Conservation (phyloP, 2,797 vertebrate genomes). For the Chaetophractus vellerosus region DNA sequence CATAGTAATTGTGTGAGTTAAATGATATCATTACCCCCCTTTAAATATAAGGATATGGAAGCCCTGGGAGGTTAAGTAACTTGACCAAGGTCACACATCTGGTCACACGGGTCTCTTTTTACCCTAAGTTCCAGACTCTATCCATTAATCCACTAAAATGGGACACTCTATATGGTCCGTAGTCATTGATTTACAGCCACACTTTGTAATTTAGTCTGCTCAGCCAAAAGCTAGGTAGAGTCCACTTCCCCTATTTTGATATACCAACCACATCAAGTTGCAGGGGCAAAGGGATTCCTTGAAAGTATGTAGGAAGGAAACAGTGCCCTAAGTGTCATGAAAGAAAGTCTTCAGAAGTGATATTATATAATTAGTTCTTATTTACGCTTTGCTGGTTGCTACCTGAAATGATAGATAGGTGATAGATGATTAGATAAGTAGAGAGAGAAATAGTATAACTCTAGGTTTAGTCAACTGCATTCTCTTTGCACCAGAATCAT, state of each 20-base stretch:
- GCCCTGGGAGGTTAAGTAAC: not conserved
- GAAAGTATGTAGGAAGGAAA: not conserved
- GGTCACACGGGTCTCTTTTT: not conserved
- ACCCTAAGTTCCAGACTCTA: not conserved
- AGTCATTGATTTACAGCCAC: not conserved
- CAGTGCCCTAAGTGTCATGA: not conserved
- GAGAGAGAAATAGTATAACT: not conserved
- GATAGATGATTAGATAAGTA: not conserved
- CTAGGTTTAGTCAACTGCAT: not conserved
- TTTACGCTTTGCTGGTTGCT: not conserved
- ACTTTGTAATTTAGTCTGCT: not conserved
- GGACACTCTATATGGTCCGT: not conserved
- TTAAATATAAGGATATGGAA: not conserved
- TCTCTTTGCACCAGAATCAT: not conserved
- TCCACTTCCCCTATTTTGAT: not conserved
- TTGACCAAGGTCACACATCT: not conserved
- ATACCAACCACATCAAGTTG: not conserved
- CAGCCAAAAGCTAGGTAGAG: not conserved
- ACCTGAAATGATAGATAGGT: not conserved
- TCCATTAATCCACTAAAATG: not conserved
- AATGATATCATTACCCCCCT: not conserved
- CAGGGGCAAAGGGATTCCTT: not conserved
- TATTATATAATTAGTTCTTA: not conserved
- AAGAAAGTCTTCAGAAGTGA: not conserved
- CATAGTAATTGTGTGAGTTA: conserved; percentile 15